Base-by-base conservation (phyloP, 2,888 invertebrate species). In the Coecobrya sp. region DNA sequence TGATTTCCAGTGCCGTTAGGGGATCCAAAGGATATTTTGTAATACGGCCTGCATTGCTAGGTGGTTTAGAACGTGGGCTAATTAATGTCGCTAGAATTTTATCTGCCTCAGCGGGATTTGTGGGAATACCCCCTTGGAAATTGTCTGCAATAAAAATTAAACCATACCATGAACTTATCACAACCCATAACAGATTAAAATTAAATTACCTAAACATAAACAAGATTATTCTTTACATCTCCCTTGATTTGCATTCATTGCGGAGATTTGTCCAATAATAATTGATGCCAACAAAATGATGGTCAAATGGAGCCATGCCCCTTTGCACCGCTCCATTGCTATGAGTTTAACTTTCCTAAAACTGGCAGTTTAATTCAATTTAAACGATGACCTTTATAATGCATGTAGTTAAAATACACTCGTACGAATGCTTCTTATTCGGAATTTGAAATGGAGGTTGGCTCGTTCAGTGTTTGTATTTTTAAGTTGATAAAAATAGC, bases 1-100 rank as follows among this genome's bases (percentile, higher is more conserved):
- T 13, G 8, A 93, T 82, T 87, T 93, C 93, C 0, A 27, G 1
- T 0, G 73, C 27, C 13, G 89, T 65, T 4, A 93, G 59, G 2
- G 30, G 42, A 16, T 16, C 55, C 10, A 68, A 68, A 13, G 68
- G 68, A 65, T 65, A n/a, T n/a, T n/a, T n/a, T n/a, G n/a, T n/a
- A n/a, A n/a, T n/a, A n/a, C n/a, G n/a, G n/a, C n/a, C n/a, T n/a
- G n/a, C n/a, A n/a, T n/a, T n/a, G n/a, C n/a, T n/a, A n/a, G n/a
- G n/a, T n/a, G n/a, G n/a, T n/a, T n/a, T n/a, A n/a, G n/a, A n/a
- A n/a, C n/a, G n/a, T n/a, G n/a, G n/a, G n/a, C n/a, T n/a, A n/a
- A n/a, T n/a, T n/a, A n/a, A n/a, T n/a, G n/a, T n/a, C n/a, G n/a
- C 1, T 10, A 49, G 49, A 1, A 7, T 1, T 42, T 42, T 42